Conservation (phyloP, 2,113 vertebrate species). For the Xiphophorus hellerii region DNA sequence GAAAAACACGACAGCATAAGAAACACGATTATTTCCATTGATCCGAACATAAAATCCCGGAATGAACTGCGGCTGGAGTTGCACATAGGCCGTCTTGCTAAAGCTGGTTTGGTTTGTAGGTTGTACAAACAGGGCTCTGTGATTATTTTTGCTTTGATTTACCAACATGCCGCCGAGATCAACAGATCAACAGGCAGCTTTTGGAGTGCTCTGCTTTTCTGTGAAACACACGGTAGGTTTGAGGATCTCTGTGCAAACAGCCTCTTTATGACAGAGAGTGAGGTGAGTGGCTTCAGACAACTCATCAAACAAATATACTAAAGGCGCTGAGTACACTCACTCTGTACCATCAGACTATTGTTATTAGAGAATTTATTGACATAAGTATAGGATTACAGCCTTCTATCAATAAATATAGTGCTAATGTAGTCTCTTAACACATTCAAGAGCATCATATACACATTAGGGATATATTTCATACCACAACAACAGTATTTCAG, state of each 20-base stretch:
- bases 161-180: slow-evolving; percentile 71
- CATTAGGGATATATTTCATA: not conserved
- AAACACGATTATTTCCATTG: not conserved
- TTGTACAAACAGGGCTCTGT: slow-evolving; percentile 65
- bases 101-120: slow-evolving; percentile 49
- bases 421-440: slow-evolving; percentile 8
- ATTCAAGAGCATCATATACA: slow-evolving; percentile 2
- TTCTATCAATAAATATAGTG: slow-evolving; percentile 22
- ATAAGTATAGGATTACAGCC: slow-evolving; percentile 52
- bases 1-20: not conserved
- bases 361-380: slow-evolving; percentile 69
- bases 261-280: slow-evolving; percentile 77
- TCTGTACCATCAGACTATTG: slow-evolving; percentile 59
- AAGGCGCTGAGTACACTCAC: slow-evolving; percentile 66
- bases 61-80: slow-evolving; percentile 46
- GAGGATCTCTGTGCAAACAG: slow-evolving; percentile 82
- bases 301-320: slow-evolving; percentile 75
- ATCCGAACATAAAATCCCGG: slow-evolving; percentile 22
- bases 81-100: slow-evolving; percentile 44
- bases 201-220: slow-evolving; percentile 68
- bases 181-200: slow-evolving; percentile 68
- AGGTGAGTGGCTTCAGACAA: slow-evolving; percentile 77
- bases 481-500: slow-evolving; percentile 5
- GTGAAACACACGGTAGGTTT: slow-evolving; percentile 70
- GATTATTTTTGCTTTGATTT: slow-evolving; percentile 73